These are phyloP conservation scores for Bellardia bayeri DNA, from an alignment of 2,888 invertebrate genomes.

Conservation along the genomic window DNA sequence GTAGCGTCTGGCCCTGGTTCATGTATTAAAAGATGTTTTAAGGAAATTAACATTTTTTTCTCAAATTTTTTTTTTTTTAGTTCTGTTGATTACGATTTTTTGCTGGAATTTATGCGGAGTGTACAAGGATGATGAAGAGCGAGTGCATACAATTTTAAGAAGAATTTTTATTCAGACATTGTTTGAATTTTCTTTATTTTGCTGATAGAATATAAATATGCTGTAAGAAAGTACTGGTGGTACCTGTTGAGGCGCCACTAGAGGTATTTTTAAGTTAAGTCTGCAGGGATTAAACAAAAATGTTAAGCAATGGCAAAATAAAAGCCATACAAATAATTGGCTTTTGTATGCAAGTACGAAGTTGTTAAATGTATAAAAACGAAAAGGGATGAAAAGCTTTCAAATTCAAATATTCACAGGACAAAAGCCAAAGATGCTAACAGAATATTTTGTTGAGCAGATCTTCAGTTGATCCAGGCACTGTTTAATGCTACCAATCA, in stretches of 20 bases:
- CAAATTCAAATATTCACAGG: no score
- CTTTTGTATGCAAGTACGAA: no score
- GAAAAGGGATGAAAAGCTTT: no score
- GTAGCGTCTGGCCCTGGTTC: slow-evolving; percentile 29
- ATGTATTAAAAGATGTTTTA: slow-evolving; percentile 60
- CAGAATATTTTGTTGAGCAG: no score
- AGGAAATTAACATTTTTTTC: slow-evolving; percentile 68
- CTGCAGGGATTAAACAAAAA: no score
- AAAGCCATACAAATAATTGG: no score
- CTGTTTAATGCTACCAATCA: no score
- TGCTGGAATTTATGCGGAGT: background rate
- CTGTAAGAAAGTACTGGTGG: background rate
- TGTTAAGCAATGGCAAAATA: no score
- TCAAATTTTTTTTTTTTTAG: slow-evolving; percentile 9
- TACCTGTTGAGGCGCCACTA: slow-evolving; percentile 41
- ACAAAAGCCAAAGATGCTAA: no score
- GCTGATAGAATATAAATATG: background rate
- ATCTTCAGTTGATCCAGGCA: no score
- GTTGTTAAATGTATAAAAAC: no score
- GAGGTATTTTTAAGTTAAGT: background rate
- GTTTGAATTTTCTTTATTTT: background rate
- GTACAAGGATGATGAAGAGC: background rate
- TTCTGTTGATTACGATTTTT: slow-evolving; percentile 35
- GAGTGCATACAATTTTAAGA: slow-evolving; percentile 1
- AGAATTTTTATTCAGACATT: slow-evolving; percentile 11